Base-by-base conservation (phyloP, 1,140 invertebrate species). In the Musca domestica region DNA sequence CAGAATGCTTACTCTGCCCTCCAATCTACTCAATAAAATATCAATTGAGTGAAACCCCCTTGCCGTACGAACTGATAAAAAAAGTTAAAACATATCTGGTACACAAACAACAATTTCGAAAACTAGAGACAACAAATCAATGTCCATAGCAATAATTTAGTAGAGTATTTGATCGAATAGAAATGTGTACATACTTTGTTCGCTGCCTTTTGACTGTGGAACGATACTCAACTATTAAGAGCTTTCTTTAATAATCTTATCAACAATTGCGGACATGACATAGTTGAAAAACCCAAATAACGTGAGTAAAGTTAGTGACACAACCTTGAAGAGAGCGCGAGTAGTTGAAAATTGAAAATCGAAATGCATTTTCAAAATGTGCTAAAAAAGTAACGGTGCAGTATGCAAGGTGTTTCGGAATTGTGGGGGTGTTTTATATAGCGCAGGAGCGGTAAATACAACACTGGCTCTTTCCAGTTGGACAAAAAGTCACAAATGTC, bases 391-490 rank as follows among this genome's bases (percentile, higher is more conserved):
- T 41, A 41, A 41, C 34, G 34, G 34, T 9, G n/a, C n/a, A n/a
- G 12, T 41, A 7, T 9, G 10, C 34, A 41, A 41, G 6, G 34
- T 41, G 34, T 41, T 41, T 9, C n/a, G 12, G 12, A 41, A 41
- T 7, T 7, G 34, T 41, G 34, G 34, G 34, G 34, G 41, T 47
- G 41, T 64, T 64, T 3, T 20, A n/a, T 7, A 25, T 2, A 15
- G 63, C 63, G 63, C 63, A 64, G 19, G 63, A 15, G 6, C 34
- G 1, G n/a, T 10, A 23, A 64, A 25, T 64, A 64, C 63, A 64
- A 64, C 63, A 48, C 47, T 64, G 41, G 12, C 34, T 12, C 34
- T 5, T 41, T 41, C 34, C 34, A 41, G 34, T 30, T 4, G 6
- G 6, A 41, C 6, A 41, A 41, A 41, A 12, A 23, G 19, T 17